These are phyloP conservation scores for Uropetala carovei DNA, from an alignment of 2,888 invertebrate species.

Conservation along the genomic window DNA sequence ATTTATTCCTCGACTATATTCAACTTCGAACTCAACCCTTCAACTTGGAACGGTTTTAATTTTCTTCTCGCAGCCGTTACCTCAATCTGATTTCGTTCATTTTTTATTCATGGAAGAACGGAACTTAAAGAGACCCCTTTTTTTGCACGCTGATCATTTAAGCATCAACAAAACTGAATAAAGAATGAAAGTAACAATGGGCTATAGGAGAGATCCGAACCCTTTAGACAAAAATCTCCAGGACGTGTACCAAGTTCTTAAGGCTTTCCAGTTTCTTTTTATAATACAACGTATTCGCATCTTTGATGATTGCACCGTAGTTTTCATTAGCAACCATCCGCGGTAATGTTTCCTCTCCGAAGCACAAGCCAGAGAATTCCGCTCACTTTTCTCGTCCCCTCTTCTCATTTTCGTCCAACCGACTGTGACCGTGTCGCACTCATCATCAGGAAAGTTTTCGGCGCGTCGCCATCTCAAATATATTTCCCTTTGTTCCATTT, in stretches of 20 bases:
- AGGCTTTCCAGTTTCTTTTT: too few relatives aligned
- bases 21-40: background rate
- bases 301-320: background rate
- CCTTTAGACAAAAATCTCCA: too few relatives aligned
- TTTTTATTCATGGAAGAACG: background rate
- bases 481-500: constrained; percentile 14
- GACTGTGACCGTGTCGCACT: background rate
- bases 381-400: background rate
- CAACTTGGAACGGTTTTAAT: background rate
- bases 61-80: constrained; percentile 10
- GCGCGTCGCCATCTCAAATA: background rate
- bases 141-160: constrained; percentile 3
- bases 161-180: background rate
- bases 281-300: too few relatives aligned
- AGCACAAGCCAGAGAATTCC: background rate
- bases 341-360: background rate
- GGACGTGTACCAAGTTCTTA: too few relatives aligned
- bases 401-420: background rate
- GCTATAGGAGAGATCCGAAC: too few relatives aligned
- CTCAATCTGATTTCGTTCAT: background rate
- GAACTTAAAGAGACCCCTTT: background rate
- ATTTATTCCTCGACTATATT: constrained; percentile 20
- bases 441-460: constrained; percentile 2
- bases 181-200: background rate
- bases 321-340: background rate